Evolutionary conservation across 2,113 vertebrate species (phyloP), one percentile per base, ranked within the genome.

Genomic region (Saccopteryx bilineata): DNA sequence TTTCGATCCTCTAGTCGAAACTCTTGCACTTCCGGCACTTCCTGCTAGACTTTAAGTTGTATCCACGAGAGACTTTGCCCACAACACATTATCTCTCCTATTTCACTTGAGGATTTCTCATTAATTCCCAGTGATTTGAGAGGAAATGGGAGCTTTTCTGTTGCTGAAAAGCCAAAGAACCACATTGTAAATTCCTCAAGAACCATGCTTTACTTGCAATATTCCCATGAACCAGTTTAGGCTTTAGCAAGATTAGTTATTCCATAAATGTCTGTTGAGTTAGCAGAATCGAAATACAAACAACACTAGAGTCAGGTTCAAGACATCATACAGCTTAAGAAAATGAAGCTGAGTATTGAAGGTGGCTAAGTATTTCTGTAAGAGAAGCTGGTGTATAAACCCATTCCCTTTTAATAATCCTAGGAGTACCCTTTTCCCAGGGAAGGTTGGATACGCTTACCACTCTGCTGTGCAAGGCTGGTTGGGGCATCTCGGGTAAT

Each of bases 221-320:
- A 48, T 61, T 13, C 46, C 58, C 5, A 5, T 46, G n/a, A 93
- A 58, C 6, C 60, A 79, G n/a, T 9, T 72, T 9, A n/a, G 52
- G 2, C 11, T 71, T 65, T 78, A 74, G 13, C 19, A 75, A 74
- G 68, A 79, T 63, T 56, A 93, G 60, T 68, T 46, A 71, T 7
- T 78, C 48, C 5, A 17, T 58, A 60, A 74, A 60, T 79, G 61
- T 80, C 26, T 66, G 33, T 5, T 63, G 69, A 68, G 9, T 85
- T 83, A 83, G 56, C 23, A 28, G 28, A 90, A 76, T 56, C 84
- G 33, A 92, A 94, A 85, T n/a, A 76, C n/a, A 69, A 52, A 17
- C 6, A 69, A 39, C 78, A 69, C 9, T 56, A 61, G 33, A 69
- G 13, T 63, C 24, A 71, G 10, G 68, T 28, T 69, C 58, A 91